Base-by-base conservation (phyloP, 1,140 invertebrate species). In the Charaxes varanes region DNA sequence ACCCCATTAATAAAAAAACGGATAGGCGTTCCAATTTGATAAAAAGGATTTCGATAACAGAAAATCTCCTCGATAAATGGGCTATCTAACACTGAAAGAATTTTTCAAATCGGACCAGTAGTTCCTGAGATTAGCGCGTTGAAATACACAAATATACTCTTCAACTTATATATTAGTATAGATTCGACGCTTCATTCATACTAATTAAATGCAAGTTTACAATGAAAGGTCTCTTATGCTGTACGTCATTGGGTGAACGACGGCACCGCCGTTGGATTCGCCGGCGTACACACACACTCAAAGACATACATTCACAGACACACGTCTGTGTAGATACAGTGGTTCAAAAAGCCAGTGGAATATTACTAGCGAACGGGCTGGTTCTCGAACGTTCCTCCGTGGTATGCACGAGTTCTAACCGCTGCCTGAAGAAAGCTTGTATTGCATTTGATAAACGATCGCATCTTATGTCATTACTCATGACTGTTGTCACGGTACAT, bases 321-420 rank as follows among this genome's bases (percentile, higher is more conserved):
- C 49, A 43, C 53, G 60, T 53, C 41, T 37, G 34, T n/a, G n/a
- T n/a, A n/a, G n/a, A n/a, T 50, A 54, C 47, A 61, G 55, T 24
- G 41, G 54, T 53, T 59, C 59, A 51, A 73, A 74, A 74, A 67
- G 55, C 46, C 62, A 65, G 48, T 66, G 77, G 77, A 81, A 81
- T 72, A 78, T 66, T 76, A 73, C 71, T 54, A 54, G 53, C 48
- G 41, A 41, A 36, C 44, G 53, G 44, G 50, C 34, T 51, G 28
- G 53, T 61, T 73, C 74, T 79, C 73, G 73, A 76, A 71, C 30
- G 53, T 73, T 78, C 74, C 55, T 41, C 19, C 21, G 30, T 43
- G 44, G 53, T 59, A 65, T 66, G 56, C 46, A 23, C 36, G 31
- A 12, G 6, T 31, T 23, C 28, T 35, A 27, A 21, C 30, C 50